Conservation (phyloP, 2,888 invertebrate species). For the Hemicrepidius hirtus region DNA sequence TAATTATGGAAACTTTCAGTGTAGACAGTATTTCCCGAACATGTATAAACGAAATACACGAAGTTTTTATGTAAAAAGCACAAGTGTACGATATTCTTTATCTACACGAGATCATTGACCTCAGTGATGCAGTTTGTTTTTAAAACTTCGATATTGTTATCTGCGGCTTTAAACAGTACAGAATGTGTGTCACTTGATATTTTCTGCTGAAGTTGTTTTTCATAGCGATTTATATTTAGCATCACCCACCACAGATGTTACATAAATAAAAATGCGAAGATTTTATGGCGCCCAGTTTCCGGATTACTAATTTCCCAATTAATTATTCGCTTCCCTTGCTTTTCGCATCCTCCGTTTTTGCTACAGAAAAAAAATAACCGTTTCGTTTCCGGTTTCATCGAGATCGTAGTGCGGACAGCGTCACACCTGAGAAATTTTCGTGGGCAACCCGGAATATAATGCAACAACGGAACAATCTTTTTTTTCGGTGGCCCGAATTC, state of each 20-base stretch:
- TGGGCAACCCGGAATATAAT: conserved; percentile 45
- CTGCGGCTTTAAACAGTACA: conserved; percentile 44
- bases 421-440: conserved; percentile 49
- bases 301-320: too few species aligned
- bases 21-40: too few species aligned
- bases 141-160: conserved; percentile 51
- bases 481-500: conserved; percentile 63
- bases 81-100: background rate
- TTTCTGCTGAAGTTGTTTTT: conserved; percentile 46
- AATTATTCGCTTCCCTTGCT: background rate
- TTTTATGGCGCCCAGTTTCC: background rate
- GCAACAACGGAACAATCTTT: conserved; percentile 59
- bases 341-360: conserved; percentile 4
- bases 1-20: too few species aligned
- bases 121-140: conserved; percentile 50
- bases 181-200: conserved; percentile 54
- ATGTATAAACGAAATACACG: too few species aligned
- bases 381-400: conserved; percentile 26
- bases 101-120: conserved; percentile 39
- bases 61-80: background rate
- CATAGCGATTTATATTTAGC: conserved; percentile 45
- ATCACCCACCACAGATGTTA: conserved; percentile 43
- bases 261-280: conserved; percentile 44
- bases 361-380: conserved; percentile 7
- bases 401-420: conserved; percentile 21